Conservation (phyloP, 2,113 vertebrate genomes). For the Cheirogaleus medius region DNA sequence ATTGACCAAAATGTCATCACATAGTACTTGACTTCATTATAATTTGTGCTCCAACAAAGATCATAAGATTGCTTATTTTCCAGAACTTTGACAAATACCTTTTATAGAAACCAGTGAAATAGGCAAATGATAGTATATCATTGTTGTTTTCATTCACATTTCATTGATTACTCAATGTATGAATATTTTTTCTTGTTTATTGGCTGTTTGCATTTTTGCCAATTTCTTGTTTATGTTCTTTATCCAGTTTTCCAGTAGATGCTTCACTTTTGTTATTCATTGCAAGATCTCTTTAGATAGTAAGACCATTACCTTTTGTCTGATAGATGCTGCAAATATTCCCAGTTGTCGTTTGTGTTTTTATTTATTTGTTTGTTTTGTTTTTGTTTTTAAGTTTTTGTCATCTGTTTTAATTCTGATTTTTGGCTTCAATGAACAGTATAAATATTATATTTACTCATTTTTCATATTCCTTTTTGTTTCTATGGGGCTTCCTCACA, state of each 20-base stretch:
- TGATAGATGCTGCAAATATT: background rate
- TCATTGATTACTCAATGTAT: background rate
- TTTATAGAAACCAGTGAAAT: background rate
- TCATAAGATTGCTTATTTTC: background rate
- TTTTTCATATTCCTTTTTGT: background rate
- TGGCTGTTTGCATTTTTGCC: background rate
- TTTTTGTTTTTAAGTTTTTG: background rate
- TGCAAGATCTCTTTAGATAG: background rate
- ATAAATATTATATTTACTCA: background rate
- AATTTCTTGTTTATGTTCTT: background rate
- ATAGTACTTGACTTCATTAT: background rate
- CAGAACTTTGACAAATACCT: background rate
- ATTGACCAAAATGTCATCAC: background rate
- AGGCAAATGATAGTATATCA: background rate
- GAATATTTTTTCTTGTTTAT: background rate
- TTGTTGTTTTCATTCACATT: slow-evolving; percentile 29
- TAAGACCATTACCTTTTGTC: background rate
- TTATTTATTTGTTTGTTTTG: too few species aligned
- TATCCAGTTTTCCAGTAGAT: background rate
- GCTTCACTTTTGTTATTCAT: background rate
- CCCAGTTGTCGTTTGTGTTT: background rate
- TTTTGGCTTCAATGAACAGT: background rate
- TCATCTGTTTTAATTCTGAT: slow-evolving; percentile 24
- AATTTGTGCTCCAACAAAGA: background rate
- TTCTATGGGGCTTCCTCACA: background rate